Evolutionary conservation across 1,140 invertebrate genomes (phyloP), one percentile per base, ranked within the genome.

Genomic region (Hydropsyche tenuis): DNA sequence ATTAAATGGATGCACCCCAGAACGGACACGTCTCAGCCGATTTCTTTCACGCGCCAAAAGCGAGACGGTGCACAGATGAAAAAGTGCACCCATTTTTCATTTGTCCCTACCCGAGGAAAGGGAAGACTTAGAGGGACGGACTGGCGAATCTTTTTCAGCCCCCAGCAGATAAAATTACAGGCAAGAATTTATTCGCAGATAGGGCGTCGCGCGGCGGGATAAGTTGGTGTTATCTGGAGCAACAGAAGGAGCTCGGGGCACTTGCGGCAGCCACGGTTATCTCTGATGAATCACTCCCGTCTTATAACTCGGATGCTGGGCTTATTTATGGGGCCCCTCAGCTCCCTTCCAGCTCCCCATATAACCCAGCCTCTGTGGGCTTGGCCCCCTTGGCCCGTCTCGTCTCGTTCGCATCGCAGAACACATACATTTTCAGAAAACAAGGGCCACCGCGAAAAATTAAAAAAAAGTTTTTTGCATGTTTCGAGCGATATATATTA

Each of bases 211-310:
- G 68, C 51, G 23, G 11, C 23, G 68, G 68, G 68, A 70, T 70
- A 70, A 70, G 68, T 70, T 70, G 68, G 68, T 70, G 68, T 70
- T 70, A 70, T 70, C 68, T 70, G 23, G 23, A 23, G 68, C 43
- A 70, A 70, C 68, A 70, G 68, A 70, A 70, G 68, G 68, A 70
- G 68, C 68, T 70, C 68, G 68, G 68, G 68, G 68, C 68, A 70
- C 68, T 70, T 70, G 68, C 68, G 48, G 68, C 30, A 70, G 68
- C 68, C 66, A 56, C 48, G 68, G 68, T 70, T 70, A 70, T 70
- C 68, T 70, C 68, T 70, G 68, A 70, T 70, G 68, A 70, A 70
- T 70, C 68, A 70, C 68, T 70, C 68, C 68, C 68, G 68, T 70
- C 68, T 70, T 70, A 70, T 70, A 70, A 70, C 68, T 70, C 68